phyloP scores from a whole-genome alignment of 2,888 invertebrate species.

The Cerastis rubricosa region DNA sequence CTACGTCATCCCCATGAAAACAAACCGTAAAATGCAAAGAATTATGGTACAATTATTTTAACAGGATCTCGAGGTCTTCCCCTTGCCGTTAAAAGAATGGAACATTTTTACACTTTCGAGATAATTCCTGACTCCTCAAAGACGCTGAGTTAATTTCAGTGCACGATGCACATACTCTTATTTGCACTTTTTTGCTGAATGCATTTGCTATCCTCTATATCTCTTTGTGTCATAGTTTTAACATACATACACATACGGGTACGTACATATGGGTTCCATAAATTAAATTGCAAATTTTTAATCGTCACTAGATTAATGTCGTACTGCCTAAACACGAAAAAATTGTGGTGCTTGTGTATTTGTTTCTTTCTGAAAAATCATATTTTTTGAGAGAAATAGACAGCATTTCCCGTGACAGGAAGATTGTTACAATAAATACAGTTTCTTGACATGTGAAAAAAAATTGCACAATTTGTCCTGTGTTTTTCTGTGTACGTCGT shows the following conservation, averaged over 20 bases:
- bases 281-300: neutral
- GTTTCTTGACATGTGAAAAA: neutral
- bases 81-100: slow-evolving; percentile 26
- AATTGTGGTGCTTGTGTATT: neutral
- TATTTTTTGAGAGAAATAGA: neutral
- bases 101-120: slow-evolving; percentile 22
- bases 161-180: neutral
- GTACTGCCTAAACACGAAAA: neutral
- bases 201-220: neutral
- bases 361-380: neutral
- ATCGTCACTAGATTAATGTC: neutral
- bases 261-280: neutral
- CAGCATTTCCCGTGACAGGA: neutral
- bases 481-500: neutral
- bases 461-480: neutral
- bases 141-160: neutral
- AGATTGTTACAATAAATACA: neutral
- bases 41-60: slow-evolving; percentile 54
- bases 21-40: slow-evolving; percentile 57
- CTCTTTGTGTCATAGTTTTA: neutral
- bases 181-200: neutral
- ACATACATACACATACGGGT: too few relatives aligned
- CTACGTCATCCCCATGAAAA: slow-evolving; percentile 30
- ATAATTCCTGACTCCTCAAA: slow-evolving; percentile 8
- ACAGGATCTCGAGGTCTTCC: slow-evolving; percentile 18